Conservation (phyloP, 2,113 vertebrate species). For the Rousettus leschenaultii region DNA sequence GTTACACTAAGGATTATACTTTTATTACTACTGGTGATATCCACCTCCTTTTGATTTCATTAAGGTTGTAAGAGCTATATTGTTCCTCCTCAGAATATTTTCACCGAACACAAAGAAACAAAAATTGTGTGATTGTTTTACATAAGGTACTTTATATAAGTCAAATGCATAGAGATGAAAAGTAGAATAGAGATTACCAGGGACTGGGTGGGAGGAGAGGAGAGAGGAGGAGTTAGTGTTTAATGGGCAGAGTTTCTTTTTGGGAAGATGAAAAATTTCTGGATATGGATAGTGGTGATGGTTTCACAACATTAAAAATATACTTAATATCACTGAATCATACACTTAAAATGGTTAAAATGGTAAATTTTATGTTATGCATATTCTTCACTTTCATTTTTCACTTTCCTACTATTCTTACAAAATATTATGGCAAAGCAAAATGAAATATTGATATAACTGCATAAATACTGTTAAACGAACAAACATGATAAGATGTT, state of each 20-base stretch:
- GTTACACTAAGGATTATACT: not conserved
- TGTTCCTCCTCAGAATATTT: not conserved
- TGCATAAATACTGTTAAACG: not conserved
- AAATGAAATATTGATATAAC: not conserved
- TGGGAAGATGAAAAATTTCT: not conserved
- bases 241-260: not conserved
- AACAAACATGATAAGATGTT: not conserved
- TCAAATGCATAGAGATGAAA: not conserved
- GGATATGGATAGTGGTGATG: not conserved
- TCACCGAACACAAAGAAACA: not conserved
- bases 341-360: not conserved
- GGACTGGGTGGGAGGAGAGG: too few species aligned
- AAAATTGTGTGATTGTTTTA: not conserved
- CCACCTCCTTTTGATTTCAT: not conserved
- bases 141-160: not conserved
- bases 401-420: not conserved
- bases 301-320: not conserved
- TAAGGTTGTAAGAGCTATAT: not conserved
- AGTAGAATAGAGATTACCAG: not conserved
- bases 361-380: not conserved
- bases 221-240: accelerated
- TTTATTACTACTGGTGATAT: not conserved
- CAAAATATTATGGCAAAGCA: not conserved
- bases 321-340: accelerated
- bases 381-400: not conserved